These are phyloP conservation scores for Electrophaes corylata DNA, from an alignment of 2,888 invertebrate genomes.

Conservation along the genomic window DNA sequence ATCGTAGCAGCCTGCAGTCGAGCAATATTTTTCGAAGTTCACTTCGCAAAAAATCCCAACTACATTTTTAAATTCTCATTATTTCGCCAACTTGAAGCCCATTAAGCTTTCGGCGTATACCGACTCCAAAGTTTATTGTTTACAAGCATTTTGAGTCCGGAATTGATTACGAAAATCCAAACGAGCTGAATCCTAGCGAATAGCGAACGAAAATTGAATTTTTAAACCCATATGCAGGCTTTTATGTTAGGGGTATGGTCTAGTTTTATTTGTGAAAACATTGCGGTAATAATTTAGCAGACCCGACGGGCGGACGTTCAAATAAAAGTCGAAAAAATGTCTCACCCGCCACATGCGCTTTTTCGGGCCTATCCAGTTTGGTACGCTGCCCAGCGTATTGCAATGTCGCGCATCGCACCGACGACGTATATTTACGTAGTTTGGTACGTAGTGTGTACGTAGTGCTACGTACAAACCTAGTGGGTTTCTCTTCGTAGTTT, in stretches of 20 bases:
- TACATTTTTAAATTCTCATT: conserved; percentile 62
- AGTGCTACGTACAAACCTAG: conserved; percentile 1
- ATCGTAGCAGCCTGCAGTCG: conserved; percentile 7
- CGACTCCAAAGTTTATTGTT: conserved; percentile 44
- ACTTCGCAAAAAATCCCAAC: conserved; percentile 39
- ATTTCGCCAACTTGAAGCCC: conserved; percentile 47
- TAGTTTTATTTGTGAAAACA: conserved; percentile 57
- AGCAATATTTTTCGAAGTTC: conserved; percentile 39
- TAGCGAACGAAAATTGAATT: conserved; percentile 54
- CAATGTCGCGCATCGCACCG: conserved; percentile 1
- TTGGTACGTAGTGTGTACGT: not conserved
- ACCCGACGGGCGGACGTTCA: conserved; percentile 42
- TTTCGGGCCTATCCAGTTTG: conserved; percentile 41
- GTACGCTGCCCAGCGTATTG: conserved; percentile 32
- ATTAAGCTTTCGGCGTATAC: conserved; percentile 44
- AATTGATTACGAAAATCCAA: conserved; percentile 56
- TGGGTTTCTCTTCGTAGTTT: conserved; percentile 35
- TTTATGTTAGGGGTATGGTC: conserved; percentile 45
- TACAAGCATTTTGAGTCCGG: conserved; percentile 45
- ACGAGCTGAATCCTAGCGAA: conserved; percentile 44
- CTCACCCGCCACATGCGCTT: conserved; percentile 42
- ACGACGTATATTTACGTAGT: conserved; percentile 3
- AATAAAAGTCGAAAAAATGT: conserved; percentile 50
- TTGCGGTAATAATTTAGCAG: conserved; percentile 59
- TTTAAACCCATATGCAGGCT: conserved; percentile 55